Evolutionary conservation across 2,113 vertebrate species (phyloP).

Genomic region (Siniperca knerii): DNA sequence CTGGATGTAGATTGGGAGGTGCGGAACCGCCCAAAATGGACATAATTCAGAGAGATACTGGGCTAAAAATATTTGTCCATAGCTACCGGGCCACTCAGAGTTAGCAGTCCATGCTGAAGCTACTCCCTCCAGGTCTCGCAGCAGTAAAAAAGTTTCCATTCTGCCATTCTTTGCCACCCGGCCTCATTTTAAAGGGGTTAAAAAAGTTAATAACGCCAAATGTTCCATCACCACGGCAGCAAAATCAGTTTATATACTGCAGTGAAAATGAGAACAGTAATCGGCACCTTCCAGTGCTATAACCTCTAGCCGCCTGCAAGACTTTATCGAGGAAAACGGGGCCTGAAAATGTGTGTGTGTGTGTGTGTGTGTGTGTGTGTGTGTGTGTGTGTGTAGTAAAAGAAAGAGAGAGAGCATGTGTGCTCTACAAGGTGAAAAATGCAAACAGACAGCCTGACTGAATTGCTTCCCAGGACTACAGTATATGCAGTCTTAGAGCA

Average conservation of each 20-base stretch:
- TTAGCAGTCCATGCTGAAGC: not conserved
- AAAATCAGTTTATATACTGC: slow-evolving; percentile 54
- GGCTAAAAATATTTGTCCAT: not conserved
- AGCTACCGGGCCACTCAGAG: not conserved
- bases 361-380: slow-evolving; percentile 6
- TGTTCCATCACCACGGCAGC: slow-evolving; percentile 25
- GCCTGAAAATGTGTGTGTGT: not conserved
- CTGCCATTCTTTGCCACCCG: not conserved
- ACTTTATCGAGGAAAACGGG: not conserved
- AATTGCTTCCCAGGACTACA: slow-evolving; percentile 40
- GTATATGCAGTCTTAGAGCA: not conserved
- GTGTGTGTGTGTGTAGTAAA: too few relatives aligned
- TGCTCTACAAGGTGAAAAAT: slow-evolving; percentile 1
- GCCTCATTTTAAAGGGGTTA: slow-evolving; percentile 48
- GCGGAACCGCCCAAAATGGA: too few relatives aligned
- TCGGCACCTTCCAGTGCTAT: slow-evolving; percentile 13
- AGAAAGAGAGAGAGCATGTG: not conserved
- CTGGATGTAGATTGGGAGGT: not conserved
- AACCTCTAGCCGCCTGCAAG: slow-evolving; percentile 26
- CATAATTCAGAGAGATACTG: not conserved
- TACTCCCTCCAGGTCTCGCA: not conserved
- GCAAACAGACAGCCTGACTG: slow-evolving; percentile 31
- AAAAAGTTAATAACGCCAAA: slow-evolving; percentile 66
- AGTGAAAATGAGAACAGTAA: slow-evolving; percentile 58
- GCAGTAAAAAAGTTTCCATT: not conserved